Conservation (phyloP, 2,797 vertebrate genomes). For the Danio tinwini region DNA sequence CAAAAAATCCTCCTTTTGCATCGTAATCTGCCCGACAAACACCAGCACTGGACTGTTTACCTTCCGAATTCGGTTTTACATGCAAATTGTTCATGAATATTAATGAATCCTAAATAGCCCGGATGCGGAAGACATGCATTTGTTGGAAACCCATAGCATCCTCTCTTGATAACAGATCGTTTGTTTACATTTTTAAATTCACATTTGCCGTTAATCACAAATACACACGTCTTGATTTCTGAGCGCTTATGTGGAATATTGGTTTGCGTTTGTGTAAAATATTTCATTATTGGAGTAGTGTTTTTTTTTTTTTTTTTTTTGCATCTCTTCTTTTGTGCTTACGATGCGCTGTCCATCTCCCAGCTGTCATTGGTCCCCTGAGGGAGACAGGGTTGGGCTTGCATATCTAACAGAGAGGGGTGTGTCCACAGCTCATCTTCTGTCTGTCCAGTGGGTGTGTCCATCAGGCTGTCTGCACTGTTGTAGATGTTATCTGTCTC, state of each 20-base stretch:
- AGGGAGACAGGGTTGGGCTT: conserved; percentile 61
- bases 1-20: neutral
- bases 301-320: too few species aligned
- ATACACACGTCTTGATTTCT: neutral
- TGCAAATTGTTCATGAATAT: conserved; percentile 30
- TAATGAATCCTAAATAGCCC: neutral
- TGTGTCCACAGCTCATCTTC: conserved; percentile 10
- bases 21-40: neutral
- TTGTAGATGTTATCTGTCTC: conserved; percentile 14
- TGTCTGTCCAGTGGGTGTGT: conserved; percentile 38
- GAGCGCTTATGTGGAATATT: neutral
- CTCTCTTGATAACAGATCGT: neutral
- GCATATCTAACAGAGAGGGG: conserved; percentile 39
- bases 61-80: conserved; percentile 21
- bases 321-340: conserved; percentile 80
- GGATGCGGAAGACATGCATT: conserved; percentile 33
- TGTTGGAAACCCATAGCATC: neutral
- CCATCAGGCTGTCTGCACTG: neutral
- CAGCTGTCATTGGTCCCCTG: conserved; percentile 77
- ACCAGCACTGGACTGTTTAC: conserved; percentile 23
- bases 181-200: too few species aligned
- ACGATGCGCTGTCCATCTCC: conserved; percentile 71
- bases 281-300: neutral
- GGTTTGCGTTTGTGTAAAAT: neutral
- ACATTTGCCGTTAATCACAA: neutral